Evolutionary conservation across 1,140 invertebrate species (phyloP).

Genomic region (Scaptodrosophila lebanonensis): DNA sequence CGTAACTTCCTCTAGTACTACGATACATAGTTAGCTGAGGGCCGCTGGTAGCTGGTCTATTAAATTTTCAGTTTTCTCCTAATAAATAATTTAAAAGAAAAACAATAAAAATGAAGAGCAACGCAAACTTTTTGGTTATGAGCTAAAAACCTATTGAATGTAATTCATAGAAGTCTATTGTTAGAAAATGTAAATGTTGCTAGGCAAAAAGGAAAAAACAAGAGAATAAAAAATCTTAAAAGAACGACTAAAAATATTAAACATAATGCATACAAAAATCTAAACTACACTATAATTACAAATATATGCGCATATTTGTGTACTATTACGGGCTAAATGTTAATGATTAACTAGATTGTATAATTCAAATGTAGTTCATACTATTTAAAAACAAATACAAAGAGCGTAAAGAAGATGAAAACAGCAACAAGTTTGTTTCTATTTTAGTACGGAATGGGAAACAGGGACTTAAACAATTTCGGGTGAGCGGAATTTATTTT

Average conservation of each 20-base stretch:
- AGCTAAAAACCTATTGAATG: constrained; percentile 46
- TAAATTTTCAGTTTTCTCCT: constrained; percentile 32
- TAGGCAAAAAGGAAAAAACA: constrained; percentile 45
- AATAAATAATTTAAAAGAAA: constrained; percentile 15
- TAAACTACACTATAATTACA: constrained; percentile 18
- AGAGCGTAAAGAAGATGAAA: constrained; percentile 52
- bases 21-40: constrained; percentile 32
- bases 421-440: too few relatives aligned
- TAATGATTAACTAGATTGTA: constrained; percentile 72
- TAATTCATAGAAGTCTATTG: constrained; percentile 55
- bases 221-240: constrained; percentile 4
- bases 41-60: constrained; percentile 19
- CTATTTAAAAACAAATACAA: constrained; percentile 64
- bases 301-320: constrained; percentile 56
- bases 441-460: constrained; percentile 46
- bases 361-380: constrained; percentile 73
- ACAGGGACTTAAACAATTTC: too few relatives aligned
- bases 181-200: constrained; percentile 70
- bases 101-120: neutral
- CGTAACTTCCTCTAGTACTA: constrained; percentile 38
- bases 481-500: too few relatives aligned
- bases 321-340: constrained; percentile 73
- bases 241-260: constrained; percentile 12
- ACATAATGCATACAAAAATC: constrained; percentile 7
- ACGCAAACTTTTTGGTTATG: constrained; percentile 18